These are phyloP conservation scores for Centrocercus urophasianus DNA, from an alignment of 2,113 vertebrate species.

Conservation along the genomic window DNA sequence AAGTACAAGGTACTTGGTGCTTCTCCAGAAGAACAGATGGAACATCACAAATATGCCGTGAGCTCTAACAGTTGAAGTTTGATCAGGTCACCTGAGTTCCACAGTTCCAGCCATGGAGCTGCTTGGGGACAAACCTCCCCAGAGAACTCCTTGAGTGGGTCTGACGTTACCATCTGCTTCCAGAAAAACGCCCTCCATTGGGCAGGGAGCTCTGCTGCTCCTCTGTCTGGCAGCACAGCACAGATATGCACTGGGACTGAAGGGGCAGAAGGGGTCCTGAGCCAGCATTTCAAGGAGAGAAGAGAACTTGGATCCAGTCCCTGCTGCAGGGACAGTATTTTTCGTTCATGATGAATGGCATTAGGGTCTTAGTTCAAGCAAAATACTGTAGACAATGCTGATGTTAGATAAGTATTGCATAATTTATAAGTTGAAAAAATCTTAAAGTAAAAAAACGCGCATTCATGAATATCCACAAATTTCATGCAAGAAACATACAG, in stretches of 20 bases:
- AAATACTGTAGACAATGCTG: conserved; percentile 28
- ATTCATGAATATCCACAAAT: conserved; percentile 4
- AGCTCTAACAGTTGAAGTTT: neutral
- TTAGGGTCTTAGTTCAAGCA: conserved; percentile 40
- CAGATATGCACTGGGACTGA: neutral
- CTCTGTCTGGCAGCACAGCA: neutral
- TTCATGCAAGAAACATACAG: neutral
- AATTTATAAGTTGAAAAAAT: conserved; percentile 52
- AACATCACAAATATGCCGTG: neutral
- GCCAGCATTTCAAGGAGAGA: conserved; percentile 2
- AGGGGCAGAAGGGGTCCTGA: neutral
- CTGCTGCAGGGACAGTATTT: neutral
- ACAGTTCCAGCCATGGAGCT: fast-evolving
- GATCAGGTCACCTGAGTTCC: neutral
- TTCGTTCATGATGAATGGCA: neutral
- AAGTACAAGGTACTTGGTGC: neutral
- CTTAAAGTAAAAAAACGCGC: neutral
- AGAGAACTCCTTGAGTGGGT: neutral
- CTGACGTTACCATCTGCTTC: neutral
- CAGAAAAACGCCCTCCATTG: neutral
- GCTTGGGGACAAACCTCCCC: neutral
- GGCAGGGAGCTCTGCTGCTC: neutral
- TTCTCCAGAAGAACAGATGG: neutral
- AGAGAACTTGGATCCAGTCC: neutral
- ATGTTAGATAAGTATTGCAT: conserved; percentile 53